Percentiles rank a stretch among this genome's conserved stretches.
phyloP scores from a whole-genome alignment of 2,113 vertebrate species.

The Burhinus oedicnemus region DNA sequence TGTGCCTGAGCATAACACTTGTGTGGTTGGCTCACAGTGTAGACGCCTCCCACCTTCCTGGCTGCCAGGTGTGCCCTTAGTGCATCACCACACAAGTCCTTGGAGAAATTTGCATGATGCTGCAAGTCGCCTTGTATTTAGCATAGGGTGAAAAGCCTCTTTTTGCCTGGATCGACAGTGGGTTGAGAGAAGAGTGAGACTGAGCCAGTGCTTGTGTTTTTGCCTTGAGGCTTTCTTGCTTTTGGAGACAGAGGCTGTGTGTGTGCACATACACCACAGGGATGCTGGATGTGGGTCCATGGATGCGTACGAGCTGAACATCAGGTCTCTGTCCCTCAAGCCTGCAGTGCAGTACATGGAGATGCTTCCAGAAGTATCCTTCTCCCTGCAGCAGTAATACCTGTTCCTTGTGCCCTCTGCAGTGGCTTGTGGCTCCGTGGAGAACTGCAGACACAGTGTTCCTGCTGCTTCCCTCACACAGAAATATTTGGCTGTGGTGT shows the following conservation, averaged over 20 bases:
- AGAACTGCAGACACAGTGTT: fast-evolving
- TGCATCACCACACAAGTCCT: fast-evolving
- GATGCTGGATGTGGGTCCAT: fast-evolving
- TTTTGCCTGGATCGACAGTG: fast-evolving
- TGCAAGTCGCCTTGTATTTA: not conserved
- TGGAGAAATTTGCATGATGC: not conserved
- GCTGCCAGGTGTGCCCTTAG: not conserved
- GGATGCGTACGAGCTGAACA: not conserved
- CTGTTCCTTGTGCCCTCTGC: not conserved
- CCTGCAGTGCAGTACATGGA: fast-evolving
- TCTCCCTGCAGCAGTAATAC: not conserved
- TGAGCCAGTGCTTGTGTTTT: not conserved
- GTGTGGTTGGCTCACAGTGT: fast-evolving
- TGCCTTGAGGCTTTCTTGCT: not conserved
- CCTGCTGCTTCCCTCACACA: not conserved
- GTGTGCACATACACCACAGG: fast-evolving
- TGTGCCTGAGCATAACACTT: not conserved
- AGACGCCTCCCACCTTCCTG: fast-evolving
- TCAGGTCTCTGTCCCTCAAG: fast-evolving
- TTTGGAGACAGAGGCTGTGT: not conserved
- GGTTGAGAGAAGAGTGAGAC: not conserved
- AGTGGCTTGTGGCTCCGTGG: not conserved
- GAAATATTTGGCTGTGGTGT: not conserved
- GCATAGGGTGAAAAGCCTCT: not conserved
- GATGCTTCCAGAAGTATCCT: not conserved